These are phyloP conservation scores for Calephelis nemesis DNA, from an alignment of 1,140 invertebrate genomes.

Conservation along the genomic window DNA sequence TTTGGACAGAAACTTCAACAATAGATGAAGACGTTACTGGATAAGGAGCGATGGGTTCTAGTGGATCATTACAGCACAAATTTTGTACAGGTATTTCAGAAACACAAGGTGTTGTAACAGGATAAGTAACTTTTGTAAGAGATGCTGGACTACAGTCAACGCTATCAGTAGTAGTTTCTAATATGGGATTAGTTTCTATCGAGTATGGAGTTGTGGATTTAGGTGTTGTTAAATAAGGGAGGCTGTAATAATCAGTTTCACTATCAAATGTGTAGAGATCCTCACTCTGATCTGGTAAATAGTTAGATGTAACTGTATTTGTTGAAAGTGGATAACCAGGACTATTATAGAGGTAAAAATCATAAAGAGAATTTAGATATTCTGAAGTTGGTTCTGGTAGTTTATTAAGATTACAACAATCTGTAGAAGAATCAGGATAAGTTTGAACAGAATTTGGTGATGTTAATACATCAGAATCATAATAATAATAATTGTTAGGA, in stretches of 20 bases:
- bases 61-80: background rate
- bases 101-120: background rate
- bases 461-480: no score
- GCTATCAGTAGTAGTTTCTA: background rate
- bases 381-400: no score
- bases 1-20: background rate
- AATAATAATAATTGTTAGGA: no score
- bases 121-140: background rate
- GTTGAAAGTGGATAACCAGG: background rate
- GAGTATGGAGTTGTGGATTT: background rate
- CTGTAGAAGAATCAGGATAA: no score
- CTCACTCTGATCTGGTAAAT: background rate
- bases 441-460: no score
- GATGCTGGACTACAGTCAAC: background rate
- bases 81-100: background rate
- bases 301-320: background rate
- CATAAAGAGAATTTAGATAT: no score
- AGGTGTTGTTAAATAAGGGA: slow-evolving; percentile 9
- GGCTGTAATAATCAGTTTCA: slow-evolving; percentile 1
- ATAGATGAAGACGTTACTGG: background rate
- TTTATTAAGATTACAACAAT: no score
- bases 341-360: background rate
- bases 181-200: background rate
- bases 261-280: background rate
- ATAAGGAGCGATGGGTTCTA: background rate